These are phyloP conservation scores for Xiphias gladius DNA, from an alignment of 2,113 vertebrate genomes.

Conservation along the genomic window DNA sequence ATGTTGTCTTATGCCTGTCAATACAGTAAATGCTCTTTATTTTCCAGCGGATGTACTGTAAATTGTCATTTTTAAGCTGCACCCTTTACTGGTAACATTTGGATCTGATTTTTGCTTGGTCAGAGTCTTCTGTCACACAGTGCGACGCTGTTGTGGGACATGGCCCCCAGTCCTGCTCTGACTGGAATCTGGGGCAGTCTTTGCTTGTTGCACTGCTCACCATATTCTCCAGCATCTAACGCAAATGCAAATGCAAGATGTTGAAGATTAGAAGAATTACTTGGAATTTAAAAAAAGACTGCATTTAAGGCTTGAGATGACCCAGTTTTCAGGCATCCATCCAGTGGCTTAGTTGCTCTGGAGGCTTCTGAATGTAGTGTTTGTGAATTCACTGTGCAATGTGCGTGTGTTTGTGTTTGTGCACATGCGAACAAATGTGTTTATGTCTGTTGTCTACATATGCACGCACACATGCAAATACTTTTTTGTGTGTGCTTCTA, in stretches of 20 bases:
- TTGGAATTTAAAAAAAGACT: constrained; percentile 56
- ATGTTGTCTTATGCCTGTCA: not conserved
- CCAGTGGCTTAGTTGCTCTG: constrained; percentile 67
- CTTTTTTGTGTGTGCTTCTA: constrained; percentile 35
- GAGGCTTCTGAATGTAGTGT: constrained; percentile 64
- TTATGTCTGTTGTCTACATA: constrained; percentile 7
- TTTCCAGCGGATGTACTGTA: not conserved
- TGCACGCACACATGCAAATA: constrained; percentile 32
- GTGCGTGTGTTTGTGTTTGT: constrained; percentile 20
- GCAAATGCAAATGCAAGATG: constrained; percentile 68
- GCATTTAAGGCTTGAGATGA: constrained; percentile 75
- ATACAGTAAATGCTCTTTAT: not conserved
- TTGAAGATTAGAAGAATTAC: constrained; percentile 79
- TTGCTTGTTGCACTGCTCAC: constrained; percentile 43
- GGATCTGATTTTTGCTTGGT: constrained; percentile 27
- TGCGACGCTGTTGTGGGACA: not conserved
- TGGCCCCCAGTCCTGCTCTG: constrained; percentile 19
- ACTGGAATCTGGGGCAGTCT: constrained; percentile 41
- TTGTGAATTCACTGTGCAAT: constrained; percentile 55
- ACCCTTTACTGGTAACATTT: constrained; percentile 3
- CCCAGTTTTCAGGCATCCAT: constrained; percentile 78
- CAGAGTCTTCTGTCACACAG: constrained; percentile 7
- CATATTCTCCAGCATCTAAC: constrained; percentile 50
- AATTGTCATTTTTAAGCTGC: not conserved
- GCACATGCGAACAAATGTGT: not conserved